These are phyloP conservation scores for Meandrusa payeni DNA, from an alignment of 2,888 invertebrate genomes.

Conservation along the genomic window DNA sequence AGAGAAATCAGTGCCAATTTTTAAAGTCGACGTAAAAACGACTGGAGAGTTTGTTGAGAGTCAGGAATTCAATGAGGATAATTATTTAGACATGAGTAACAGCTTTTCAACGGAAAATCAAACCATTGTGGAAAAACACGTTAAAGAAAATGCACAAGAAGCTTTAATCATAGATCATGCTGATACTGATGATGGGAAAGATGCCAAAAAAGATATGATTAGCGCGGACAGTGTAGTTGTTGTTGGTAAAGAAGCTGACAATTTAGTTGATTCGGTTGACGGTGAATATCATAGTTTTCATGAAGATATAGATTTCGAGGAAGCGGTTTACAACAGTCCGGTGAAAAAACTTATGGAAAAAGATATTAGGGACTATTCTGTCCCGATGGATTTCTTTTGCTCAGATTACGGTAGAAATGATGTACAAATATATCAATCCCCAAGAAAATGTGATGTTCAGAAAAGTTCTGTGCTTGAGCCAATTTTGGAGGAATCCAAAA, in stretches of 20 bases:
- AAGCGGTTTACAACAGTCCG: conserved; percentile 63
- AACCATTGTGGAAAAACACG: conserved; percentile 47
- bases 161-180: conserved; percentile 2
- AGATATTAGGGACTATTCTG: conserved; percentile 73
- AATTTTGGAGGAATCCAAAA: conserved; percentile 72
- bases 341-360: conserved; percentile 68
- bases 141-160: conserved; percentile 15
- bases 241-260: conserved; percentile 29
- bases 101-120: conserved; percentile 56
- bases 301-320: conserved; percentile 59
- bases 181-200: conserved; percentile 19
- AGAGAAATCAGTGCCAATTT: conserved; percentile 45
- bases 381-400: conserved; percentile 67
- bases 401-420: conserved; percentile 56
- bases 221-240: conserved; percentile 33
- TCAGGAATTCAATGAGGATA: conserved; percentile 71
- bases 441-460: conserved; percentile 42
- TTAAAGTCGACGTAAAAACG: conserved; percentile 40
- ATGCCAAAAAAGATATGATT: conserved; percentile 33
- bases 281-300: conserved; percentile 74
- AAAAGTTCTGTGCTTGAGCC: conserved; percentile 54
- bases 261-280: conserved; percentile 48
- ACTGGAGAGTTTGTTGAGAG: conserved; percentile 61
- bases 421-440: conserved; percentile 46
- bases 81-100: conserved; percentile 57